A percentile compares a stretch with the other conserved stretches of the same genome.
Evolutionary conservation across 2,888 invertebrate genomes (phyloP).

Genomic region (Leptura quadrifasciata): DNA sequence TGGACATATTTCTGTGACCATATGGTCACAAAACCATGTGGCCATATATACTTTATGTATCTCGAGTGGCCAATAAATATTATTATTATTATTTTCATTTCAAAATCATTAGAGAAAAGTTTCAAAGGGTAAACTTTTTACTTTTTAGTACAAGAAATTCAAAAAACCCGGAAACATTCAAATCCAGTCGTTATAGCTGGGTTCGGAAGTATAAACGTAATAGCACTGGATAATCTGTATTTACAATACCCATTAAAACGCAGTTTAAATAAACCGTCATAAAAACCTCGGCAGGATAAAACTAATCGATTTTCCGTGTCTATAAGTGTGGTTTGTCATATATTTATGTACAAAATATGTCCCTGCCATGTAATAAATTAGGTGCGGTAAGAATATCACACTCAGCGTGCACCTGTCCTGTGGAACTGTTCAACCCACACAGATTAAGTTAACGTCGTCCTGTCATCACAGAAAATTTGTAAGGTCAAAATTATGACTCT

Average conservation of each 20-base stretch:
- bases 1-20: too few relatives aligned
- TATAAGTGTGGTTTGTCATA: neutral
- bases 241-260: neutral
- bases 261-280: neutral
- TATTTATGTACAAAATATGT: neutral
- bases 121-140: too few relatives aligned
- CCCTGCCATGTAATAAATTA: slow-evolving; percentile 11
- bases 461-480: slow-evolving; percentile 26
- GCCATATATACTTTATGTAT: too few relatives aligned
- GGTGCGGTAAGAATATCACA: slow-evolving; percentile 8
- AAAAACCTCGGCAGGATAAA: neutral
- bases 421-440: neutral
- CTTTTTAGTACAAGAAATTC: too few relatives aligned
- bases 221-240: too few relatives aligned
- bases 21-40: too few relatives aligned
- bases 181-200: too few relatives aligned
- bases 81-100: too few relatives aligned
- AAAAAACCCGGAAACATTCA: too few relatives aligned
- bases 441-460: slow-evolving; percentile 18
- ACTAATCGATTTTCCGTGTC: neutral
- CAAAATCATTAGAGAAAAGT: too few relatives aligned
- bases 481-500: slow-evolving; percentile 15
- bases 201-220: too few relatives aligned
- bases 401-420: slow-evolving; percentile 19
- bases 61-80: too few relatives aligned